phyloP scores from a whole-genome alignment of 2,113 vertebrate species.

The Aegotheles bennettii region DNA sequence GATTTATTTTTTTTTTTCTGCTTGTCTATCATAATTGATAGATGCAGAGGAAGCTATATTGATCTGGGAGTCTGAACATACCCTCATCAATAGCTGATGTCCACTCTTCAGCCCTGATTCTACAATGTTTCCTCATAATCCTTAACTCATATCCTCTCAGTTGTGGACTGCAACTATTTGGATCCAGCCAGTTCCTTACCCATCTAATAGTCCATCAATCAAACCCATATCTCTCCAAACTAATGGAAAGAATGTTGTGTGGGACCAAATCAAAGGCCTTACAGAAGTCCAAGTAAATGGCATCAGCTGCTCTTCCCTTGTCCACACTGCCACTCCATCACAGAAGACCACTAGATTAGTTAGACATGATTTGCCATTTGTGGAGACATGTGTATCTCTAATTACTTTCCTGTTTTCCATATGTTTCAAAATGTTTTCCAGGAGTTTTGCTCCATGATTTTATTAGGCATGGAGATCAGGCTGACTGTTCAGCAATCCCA shows the following conservation, averaged over 20 bases:
- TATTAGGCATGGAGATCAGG: not conserved
- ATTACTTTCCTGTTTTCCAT: not conserved
- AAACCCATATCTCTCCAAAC: not conserved
- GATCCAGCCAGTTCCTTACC: not conserved
- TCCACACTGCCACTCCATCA: not conserved
- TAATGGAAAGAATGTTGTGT: not conserved
- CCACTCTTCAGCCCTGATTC: not conserved
- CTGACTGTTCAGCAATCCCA: not conserved
- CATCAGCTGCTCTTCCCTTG: not conserved
- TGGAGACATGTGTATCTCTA: not conserved
- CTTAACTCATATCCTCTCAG: not conserved
- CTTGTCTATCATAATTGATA: not conserved
- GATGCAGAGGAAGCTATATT: not conserved
- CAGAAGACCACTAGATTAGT: not conserved
- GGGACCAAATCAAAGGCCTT: not conserved
- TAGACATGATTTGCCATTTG: not conserved
- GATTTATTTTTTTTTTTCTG: not conserved
- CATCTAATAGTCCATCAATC: not conserved
- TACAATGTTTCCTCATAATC: not conserved
- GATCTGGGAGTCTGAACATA: not conserved
- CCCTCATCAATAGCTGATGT: not conserved
- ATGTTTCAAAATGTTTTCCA: not conserved
- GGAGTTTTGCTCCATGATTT: not conserved
- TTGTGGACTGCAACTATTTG: not conserved
- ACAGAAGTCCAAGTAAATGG: not conserved